phyloP scores from a whole-genome alignment of 2,888 invertebrate species.

The Diadegma fenestrale region DNA sequence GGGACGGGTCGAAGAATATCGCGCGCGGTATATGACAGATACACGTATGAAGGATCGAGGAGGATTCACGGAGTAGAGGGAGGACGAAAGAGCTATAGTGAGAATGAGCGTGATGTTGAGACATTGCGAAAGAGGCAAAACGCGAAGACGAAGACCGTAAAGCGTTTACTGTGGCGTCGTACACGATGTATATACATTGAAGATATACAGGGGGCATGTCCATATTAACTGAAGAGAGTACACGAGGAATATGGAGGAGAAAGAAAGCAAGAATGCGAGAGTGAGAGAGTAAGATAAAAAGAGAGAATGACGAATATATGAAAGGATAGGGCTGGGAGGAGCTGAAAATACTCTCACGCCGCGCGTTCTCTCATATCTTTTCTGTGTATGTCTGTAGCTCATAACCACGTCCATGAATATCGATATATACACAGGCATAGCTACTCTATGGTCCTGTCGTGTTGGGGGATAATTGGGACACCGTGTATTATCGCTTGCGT shows the following conservation, averaged over 20 bases:
- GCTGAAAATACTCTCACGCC: conserved; percentile 81
- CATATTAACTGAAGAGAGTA: conserved; percentile 37
- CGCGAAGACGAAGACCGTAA: conserved; percentile 61
- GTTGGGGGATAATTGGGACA: conserved; percentile 84
- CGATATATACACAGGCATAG: not conserved
- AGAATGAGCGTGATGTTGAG: conserved; percentile 55
- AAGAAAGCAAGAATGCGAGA: conserved; percentile 4
- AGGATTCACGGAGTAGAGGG: conserved; percentile 17
- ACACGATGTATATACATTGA: conserved; percentile 19
- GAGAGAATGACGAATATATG: conserved; percentile 39
- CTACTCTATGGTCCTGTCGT: conserved; percentile 76
- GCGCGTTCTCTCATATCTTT: conserved; percentile 60
- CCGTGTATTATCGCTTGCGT: conserved; percentile 84
- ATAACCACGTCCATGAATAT: conserved; percentile 7
- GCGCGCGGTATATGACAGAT: conserved; percentile 2
- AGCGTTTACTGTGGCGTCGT: conserved; percentile 52
- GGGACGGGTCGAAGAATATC: not conserved
- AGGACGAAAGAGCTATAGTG: not conserved
- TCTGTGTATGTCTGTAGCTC: not conserved
- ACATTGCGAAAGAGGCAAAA: conserved; percentile 59
- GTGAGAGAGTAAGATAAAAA: conserved; percentile 5
- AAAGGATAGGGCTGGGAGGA: conserved; percentile 75
- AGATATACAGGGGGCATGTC: conserved; percentile 1
- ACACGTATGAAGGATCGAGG: conserved; percentile 1
- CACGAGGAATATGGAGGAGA: conserved; percentile 34